A percentile compares a stretch with the other conserved stretches of the same genome.
Conservation (phyloP, 2,888 invertebrate genomes). For the Aleiodes leptofemur region DNA sequence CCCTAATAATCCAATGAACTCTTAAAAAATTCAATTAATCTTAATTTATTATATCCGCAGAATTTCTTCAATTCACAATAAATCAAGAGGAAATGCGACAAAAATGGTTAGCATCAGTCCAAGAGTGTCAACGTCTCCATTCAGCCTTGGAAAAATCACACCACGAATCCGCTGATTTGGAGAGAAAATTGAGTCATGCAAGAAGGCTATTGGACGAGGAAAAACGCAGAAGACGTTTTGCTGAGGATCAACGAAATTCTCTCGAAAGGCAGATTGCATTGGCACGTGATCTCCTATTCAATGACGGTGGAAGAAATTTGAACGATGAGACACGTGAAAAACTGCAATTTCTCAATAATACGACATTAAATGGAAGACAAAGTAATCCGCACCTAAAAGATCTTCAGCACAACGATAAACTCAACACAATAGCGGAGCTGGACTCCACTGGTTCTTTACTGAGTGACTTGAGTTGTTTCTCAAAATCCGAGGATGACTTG, state of each 20-base stretch:
- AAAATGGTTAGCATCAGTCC: conserved; percentile 83
- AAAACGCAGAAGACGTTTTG: conserved; percentile 82
- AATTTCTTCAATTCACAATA: conserved; percentile 84
- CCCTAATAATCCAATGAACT: neutral
- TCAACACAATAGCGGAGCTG: conserved; percentile 82
- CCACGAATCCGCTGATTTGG: conserved; percentile 84
- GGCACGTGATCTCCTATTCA: conserved; percentile 85
- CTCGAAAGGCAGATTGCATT: conserved; percentile 85
- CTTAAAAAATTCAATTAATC: neutral
- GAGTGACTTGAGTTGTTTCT: conserved; percentile 86
- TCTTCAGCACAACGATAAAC: conserved; percentile 69
- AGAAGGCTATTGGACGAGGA: conserved; percentile 88
- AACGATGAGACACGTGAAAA: conserved; percentile 90
- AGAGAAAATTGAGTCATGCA: conserved; percentile 88
- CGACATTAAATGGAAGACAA: conserved; percentile 77
- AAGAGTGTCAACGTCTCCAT: conserved; percentile 85
- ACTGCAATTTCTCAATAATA: conserved; percentile 84
- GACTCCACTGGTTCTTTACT: conserved; percentile 89
- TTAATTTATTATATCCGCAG: conserved; percentile 73
- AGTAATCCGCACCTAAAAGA: conserved; percentile 67
- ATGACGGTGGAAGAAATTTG: conserved; percentile 82
- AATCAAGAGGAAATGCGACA: conserved; percentile 84
- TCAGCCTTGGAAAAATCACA: conserved; percentile 83
- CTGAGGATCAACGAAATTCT: conserved; percentile 84
- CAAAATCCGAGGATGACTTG: conserved; percentile 89